phyloP scores from a whole-genome alignment of 2,888 invertebrate genomes.

The Pogonocherus hispidulus region DNA sequence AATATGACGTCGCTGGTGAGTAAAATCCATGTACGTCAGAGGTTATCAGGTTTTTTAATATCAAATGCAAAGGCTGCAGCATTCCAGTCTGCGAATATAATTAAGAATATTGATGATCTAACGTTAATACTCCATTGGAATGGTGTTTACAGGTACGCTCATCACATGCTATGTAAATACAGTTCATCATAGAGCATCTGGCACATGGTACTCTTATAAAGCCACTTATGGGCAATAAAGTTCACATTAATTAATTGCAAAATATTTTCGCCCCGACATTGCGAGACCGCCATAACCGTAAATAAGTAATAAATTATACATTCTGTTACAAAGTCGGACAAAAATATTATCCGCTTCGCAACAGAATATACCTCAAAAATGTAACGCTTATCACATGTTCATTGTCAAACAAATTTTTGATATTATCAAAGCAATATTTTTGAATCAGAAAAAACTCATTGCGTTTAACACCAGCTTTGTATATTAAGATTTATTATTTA shows the following conservation, averaged over 20 bases:
- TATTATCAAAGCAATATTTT: too few relatives aligned
- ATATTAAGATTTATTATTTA: too few relatives aligned
- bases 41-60: neutral
- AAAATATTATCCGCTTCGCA: too few relatives aligned
- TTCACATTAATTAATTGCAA: neutral
- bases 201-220: constrained; percentile 4
- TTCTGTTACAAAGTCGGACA: neutral
- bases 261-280: neutral
- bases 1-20: neutral
- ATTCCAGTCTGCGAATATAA: neutral
- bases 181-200: constrained; percentile 18
- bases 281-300: neutral
- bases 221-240: constrained; percentile 5
- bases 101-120: constrained; percentile 14
- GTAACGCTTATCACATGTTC: too few relatives aligned
- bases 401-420: too few relatives aligned
- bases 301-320: neutral
- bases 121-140: constrained; percentile 11
- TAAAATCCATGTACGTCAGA: neutral
- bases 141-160: constrained; percentile 15
- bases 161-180: constrained; percentile 21
- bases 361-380: too few relatives aligned
- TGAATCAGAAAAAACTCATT: too few relatives aligned
- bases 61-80: neutral
- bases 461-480: too few relatives aligned